Conservation (phyloP, 2,888 invertebrate genomes). For the Drosophila yooni region DNA sequence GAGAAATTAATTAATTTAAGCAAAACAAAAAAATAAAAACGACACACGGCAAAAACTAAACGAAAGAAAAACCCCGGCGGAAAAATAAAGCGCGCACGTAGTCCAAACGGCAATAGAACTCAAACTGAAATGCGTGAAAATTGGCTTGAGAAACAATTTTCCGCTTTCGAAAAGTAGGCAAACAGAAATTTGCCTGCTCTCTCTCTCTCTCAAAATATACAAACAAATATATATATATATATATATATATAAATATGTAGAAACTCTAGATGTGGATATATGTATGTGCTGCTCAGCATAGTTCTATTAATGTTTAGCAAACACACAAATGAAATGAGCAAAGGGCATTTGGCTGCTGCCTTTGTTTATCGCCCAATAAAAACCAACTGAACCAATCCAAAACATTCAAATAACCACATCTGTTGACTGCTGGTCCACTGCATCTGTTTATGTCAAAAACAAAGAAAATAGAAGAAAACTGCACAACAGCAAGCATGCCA, state of each 20-base stretch:
- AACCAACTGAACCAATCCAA: slow-evolving; percentile 1
- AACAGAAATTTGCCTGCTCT: slow-evolving; percentile 8
- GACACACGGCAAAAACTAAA: slow-evolving; percentile 49
- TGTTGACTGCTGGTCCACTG: slow-evolving; percentile 33
- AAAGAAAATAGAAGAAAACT: slow-evolving; percentile 28
- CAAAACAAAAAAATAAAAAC: slow-evolving; percentile 16
- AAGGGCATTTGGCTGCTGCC: slow-evolving; percentile 51
- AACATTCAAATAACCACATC: slow-evolving; percentile 48
- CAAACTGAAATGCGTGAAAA: slow-evolving; percentile 74
- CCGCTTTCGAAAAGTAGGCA: slow-evolving; percentile 23
- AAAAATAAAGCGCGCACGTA: slow-evolving; percentile 50
- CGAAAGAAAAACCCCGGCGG: slow-evolving; percentile 16
- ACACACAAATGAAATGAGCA: slow-evolving; percentile 39
- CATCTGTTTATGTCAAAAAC: slow-evolving; percentile 50
- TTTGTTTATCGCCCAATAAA: slow-evolving; percentile 56
- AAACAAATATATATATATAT: not conserved
- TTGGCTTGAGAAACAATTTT: slow-evolving; percentile 65
- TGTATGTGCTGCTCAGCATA: slow-evolving; percentile 51
- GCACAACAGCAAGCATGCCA: slow-evolving; percentile 34
- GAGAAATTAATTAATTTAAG: slow-evolving; percentile 1
- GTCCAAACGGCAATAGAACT: slow-evolving; percentile 69
- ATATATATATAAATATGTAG: slow-evolving; percentile 3
- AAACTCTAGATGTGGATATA: slow-evolving; percentile 44
- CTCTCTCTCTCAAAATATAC: slow-evolving; percentile 23
- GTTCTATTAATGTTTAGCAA: slow-evolving; percentile 73